phyloP scores from a whole-genome alignment of 2,113 vertebrate species.

The Gorsachius goisagi region DNA sequence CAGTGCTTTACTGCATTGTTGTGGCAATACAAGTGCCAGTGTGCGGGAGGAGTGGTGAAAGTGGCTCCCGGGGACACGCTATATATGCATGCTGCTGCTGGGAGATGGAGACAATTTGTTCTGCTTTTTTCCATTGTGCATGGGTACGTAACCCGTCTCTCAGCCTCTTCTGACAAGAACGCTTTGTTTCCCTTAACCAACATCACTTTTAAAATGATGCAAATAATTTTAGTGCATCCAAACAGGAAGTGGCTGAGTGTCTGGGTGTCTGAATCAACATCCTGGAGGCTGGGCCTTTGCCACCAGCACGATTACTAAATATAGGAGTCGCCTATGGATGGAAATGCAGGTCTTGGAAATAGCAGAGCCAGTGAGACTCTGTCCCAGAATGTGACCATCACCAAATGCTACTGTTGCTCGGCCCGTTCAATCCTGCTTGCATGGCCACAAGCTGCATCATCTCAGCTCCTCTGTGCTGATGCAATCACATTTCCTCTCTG shows the following conservation, averaged over 20 bases:
- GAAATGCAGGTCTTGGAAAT: background rate
- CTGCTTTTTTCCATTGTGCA: slow-evolving; percentile 26
- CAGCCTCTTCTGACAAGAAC: slow-evolving; percentile 22
- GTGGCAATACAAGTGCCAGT: background rate
- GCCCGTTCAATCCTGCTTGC: background rate
- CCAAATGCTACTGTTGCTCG: background rate
- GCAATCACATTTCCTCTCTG: background rate
- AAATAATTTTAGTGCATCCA: slow-evolving; percentile 58
- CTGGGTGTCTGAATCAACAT: slow-evolving; percentile 66
- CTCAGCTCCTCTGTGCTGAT: background rate
- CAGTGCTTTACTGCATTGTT: background rate
- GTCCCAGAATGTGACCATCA: background rate
- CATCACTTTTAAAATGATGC: slow-evolving; percentile 34
- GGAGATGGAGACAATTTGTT: background rate
- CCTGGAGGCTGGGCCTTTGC: slow-evolving; percentile 30
- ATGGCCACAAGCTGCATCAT: background rate
- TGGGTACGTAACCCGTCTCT: background rate
- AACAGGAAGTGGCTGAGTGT: slow-evolving; percentile 64
- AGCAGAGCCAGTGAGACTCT: background rate
- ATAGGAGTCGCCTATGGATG: slow-evolving; percentile 13
- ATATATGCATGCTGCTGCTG: background rate
- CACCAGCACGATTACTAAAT: slow-evolving; percentile 20
- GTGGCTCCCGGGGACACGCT: background rate
- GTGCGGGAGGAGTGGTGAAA: background rate
- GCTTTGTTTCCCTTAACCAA: slow-evolving; percentile 11